These are phyloP conservation scores for Neodiprion lecontei DNA, from an alignment of 1,140 invertebrate genomes.

Conservation along the genomic window DNA sequence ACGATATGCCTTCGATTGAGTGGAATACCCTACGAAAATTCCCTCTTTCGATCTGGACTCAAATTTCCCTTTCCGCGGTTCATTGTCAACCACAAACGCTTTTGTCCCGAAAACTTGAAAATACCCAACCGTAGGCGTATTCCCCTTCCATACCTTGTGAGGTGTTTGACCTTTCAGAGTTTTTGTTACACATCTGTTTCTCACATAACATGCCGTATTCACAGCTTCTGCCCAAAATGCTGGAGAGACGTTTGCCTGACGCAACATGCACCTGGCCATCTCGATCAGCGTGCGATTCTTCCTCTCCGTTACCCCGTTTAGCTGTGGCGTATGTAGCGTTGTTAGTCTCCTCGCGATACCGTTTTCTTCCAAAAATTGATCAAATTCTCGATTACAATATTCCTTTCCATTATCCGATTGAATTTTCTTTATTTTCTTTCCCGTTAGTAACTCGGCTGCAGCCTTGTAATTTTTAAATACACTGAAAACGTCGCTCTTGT, in stretches of 20 bases:
- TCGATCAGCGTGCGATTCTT: conserved; percentile 28
- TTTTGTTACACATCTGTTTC: conserved; percentile 24
- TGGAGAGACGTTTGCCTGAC: too few relatives aligned
- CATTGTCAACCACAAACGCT: too few relatives aligned
- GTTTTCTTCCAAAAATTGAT: conserved; percentile 31
- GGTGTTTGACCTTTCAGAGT: conserved; percentile 17
- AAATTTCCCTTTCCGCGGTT: too few relatives aligned
- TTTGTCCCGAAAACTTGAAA: too few relatives aligned
- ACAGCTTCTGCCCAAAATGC: not conserved
- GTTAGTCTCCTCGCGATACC: conserved; percentile 32
- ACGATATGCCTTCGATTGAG: too few relatives aligned
- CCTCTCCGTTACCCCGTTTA: conserved; percentile 40
- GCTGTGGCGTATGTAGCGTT: conserved; percentile 41
- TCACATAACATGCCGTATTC: conserved; percentile 17
- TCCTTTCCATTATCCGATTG: conserved; percentile 47
- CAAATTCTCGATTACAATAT: conserved; percentile 39
- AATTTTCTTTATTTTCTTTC: conserved; percentile 34
- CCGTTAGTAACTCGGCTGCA: conserved; percentile 38
- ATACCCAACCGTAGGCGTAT: too few relatives aligned
- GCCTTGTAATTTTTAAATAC: conserved; percentile 35
- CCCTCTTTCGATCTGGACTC: too few relatives aligned
- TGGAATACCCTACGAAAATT: too few relatives aligned
- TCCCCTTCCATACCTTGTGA: conserved; percentile 28
- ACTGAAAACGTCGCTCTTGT: conserved; percentile 33
- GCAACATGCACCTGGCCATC: conserved; percentile 7